A percentile compares a stretch with the other conserved stretches of the same genome.
Evolutionary conservation across 2,113 vertebrate species (phyloP).

Genomic region (Leucopternis melanops): DNA sequence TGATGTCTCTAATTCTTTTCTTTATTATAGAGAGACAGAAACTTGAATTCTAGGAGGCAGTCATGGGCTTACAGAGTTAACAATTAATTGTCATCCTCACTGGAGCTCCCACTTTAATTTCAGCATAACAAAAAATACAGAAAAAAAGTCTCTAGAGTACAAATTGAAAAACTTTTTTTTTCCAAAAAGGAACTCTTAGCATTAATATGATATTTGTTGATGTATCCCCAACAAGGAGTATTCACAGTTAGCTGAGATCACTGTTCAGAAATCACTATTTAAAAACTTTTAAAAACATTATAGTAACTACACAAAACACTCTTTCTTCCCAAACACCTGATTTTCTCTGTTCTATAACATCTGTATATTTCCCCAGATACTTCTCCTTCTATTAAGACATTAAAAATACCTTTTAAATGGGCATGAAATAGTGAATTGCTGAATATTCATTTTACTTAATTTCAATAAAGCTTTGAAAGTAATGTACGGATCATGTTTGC

Average conservation of each 20-base stretch:
- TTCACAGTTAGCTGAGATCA: neutral
- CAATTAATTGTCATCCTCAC: neutral
- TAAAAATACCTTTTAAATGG: neutral
- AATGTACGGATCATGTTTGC: neutral
- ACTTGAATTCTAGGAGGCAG: neutral
- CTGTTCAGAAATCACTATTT: neutral
- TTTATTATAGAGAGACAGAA: neutral
- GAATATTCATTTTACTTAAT: constrained; percentile 1
- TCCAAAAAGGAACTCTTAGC: neutral
- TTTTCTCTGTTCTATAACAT: neutral
- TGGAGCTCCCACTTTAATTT: neutral
- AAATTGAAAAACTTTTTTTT: neutral
- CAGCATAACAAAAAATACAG: neutral
- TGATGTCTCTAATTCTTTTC: neutral
- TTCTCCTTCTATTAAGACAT: constrained; percentile 1
- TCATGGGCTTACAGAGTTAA: neutral
- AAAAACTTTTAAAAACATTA: neutral
- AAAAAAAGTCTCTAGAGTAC: neutral
- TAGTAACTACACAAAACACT: neutral
- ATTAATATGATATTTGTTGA: neutral
- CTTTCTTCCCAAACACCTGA: neutral
- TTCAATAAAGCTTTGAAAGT: constrained; percentile 28
- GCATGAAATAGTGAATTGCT: neutral
- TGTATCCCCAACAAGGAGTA: neutral
- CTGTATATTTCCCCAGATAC: neutral